Percentiles rank a stretch among this genome's conserved stretches.
phyloP scores from a whole-genome alignment of 2,888 invertebrate species.

The Leptinotarsa tumamoca region DNA sequence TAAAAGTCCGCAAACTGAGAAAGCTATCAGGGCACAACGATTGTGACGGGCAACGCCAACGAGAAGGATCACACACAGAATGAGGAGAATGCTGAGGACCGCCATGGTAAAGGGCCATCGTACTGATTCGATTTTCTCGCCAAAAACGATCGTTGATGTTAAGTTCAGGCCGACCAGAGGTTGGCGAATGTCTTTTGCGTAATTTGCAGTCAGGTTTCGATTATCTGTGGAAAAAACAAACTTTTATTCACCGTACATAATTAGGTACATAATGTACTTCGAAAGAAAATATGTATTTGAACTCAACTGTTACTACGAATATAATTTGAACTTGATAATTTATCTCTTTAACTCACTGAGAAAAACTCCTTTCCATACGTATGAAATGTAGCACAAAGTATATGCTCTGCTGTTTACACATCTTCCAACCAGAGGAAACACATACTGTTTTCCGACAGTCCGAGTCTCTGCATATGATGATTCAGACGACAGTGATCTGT shows the following conservation, averaged over 20 bases:
- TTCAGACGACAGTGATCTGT: no score
- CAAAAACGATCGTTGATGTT: conserved; percentile 71
- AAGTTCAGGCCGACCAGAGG: conserved; percentile 76
- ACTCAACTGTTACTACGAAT: no score
- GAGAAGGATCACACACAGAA: conserved; percentile 88
- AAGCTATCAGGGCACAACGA: conserved; percentile 88
- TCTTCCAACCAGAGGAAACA: no score
- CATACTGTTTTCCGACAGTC: no score
- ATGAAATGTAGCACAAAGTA: no score
- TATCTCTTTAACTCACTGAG: no score
- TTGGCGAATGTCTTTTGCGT: conserved; percentile 80
- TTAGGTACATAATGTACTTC: not conserved
- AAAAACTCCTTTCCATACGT: no score
- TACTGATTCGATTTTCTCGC: conserved; percentile 78
- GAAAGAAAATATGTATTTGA: no score
- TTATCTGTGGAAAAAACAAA: conserved; percentile 64
- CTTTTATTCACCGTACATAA: not conserved
- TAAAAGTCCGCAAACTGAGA: conserved; percentile 87
- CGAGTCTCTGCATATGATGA: no score
- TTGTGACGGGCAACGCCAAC: conserved; percentile 92
- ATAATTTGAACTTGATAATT: no score
- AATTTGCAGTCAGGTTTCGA: conserved; percentile 80
- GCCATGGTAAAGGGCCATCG: conserved; percentile 93
- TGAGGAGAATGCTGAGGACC: conserved; percentile 84
- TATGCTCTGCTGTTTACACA: no score